Evolutionary conservation across 2,797 vertebrate genomes (phyloP), one percentile per base, ranked within the genome.

Genomic region (Sciurus vulgaris): DNA sequence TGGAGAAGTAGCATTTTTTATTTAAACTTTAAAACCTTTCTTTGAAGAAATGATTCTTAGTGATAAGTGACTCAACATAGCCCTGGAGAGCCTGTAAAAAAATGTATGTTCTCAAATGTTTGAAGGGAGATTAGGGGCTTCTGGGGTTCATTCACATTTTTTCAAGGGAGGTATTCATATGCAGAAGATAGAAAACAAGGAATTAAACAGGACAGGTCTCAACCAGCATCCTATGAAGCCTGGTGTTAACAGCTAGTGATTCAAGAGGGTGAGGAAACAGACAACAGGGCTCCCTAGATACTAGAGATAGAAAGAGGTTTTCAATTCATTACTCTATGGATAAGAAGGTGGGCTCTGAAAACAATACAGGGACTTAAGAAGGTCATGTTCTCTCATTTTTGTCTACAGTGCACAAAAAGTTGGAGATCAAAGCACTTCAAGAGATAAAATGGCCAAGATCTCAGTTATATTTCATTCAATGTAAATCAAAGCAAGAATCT

Each of bases 31-130:
- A 82, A 76, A 61, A 35, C n/a, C 14, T 86, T 28, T 82, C 54
- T 67, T 91, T 88, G 28, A 87, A 95, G 26, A n/a, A 74, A 63
- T 38, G 15, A 84, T 86, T 92, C 65, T 89, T 86, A 65, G 35
- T 41, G 41, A 69, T 33, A 89, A 93, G 63, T 89, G 41, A 89
- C 35, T 78, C 33, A 70, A 51, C 3, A 83, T 59, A 65, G 18
- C 18, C 26, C 49, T 17, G 1, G 18, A 10, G n/a, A 91, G 10
- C 5, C 54, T 77, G 24, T 35, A 96, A 67, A 91, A 78, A 28
- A 69, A 9, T 26, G 22, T 61, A 11, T 18, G 87, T 13, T 83
- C 81, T 41, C 2, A 65, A 24, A 5, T 13, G 38, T 69, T 86
- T 73, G 7, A 28, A 38, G 28, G 15, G 6, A 56, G 14, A 91